Evolutionary conservation across 2,113 vertebrate species (phyloP), one percentile per base, ranked within the genome.

Genomic region (Holacanthus passer): DNA sequence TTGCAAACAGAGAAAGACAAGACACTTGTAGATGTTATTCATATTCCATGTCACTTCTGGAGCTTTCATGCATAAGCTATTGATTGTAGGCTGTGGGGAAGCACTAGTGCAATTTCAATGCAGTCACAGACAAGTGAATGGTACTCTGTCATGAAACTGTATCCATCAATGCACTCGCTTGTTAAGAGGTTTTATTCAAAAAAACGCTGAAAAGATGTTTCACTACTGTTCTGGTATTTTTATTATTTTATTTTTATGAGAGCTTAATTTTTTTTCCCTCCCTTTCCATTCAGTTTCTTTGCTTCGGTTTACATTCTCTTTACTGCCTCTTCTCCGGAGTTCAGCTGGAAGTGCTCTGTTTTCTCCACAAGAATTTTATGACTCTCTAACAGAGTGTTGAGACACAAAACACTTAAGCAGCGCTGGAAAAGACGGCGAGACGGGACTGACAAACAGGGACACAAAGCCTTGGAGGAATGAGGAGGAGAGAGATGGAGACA

Each of bases 171-270:
- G 83, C 62, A 31, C 29, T 39, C 5, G 27, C 87, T 91, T 83
- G 85, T 94, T 91, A 85, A 83, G 65, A 75, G 59, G 65, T 60
- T 93, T 92, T 72, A 88, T 92, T 89, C n/a, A n/a, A 79, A 83
- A 85, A 82, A 87, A 91, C 84, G 81, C 84, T 88, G 81, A 93
- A 94, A 92, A 92, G 89, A 92, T 89, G 85, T 93, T 94, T 93
- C 91, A 92, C 86, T 92, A 88, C 90, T 86, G 79, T 88, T 88
- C 91, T 93, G 93, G 91, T 91, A 95, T 95, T 94, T 95, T 94
- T 93, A 94, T 93, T 82, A 92, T 93, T 93, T 92, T 84, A 87
- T 85, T 95, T 95, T 93, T 92, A 94, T 84, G 91, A 87, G 88
- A 78, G 81, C 87, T 91, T 80, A 62, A 75, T 92, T 90, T 87